Conservation (phyloP, 1,140 invertebrate species). For the Dendrolimus kikuchii region DNA sequence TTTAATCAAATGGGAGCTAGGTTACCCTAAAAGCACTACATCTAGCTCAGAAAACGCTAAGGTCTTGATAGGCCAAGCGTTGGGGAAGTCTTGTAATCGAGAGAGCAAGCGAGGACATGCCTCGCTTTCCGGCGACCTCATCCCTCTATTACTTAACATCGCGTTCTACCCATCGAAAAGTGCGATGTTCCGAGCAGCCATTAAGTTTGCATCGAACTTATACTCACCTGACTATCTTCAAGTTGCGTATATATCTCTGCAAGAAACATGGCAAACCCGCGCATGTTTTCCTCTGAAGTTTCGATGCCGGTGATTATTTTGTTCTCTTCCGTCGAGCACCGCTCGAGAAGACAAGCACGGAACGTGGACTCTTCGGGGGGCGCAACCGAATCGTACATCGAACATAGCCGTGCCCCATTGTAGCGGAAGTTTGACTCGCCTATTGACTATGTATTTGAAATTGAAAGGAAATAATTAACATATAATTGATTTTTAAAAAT, state of each 20-base stretch:
- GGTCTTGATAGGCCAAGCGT: no score
- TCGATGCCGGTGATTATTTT: slow-evolving; percentile 63
- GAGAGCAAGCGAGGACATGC: no score
- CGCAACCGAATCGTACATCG: slow-evolving; percentile 72
- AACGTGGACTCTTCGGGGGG: slow-evolving; percentile 69
- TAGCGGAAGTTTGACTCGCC: slow-evolving; percentile 78
- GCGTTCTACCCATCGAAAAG: no score
- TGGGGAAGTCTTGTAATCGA: no score
- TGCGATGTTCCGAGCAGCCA: no score
- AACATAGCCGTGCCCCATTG: slow-evolving; percentile 77
- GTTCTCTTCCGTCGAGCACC: slow-evolving; percentile 62
- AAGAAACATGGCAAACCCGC: slow-evolving; percentile 71
- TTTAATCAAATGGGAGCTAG: no score
- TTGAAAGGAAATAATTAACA: neutral
- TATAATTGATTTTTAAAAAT: neutral
- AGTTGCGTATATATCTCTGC: slow-evolving; percentile 70
- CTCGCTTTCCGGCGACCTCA: no score
- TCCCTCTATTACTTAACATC: no score
- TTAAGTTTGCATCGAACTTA: no score
- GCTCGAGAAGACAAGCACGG: slow-evolving; percentile 65
- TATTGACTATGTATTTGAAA: slow-evolving; percentile 68
- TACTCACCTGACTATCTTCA: slow-evolving; percentile 62
- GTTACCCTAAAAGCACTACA: no score
- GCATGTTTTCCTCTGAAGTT: slow-evolving; percentile 62
- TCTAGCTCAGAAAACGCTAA: no score